Evolutionary conservation across 2,113 vertebrate species (phyloP), one percentile per base, ranked within the genome.

Genomic region (Petrocephalus zakoni): DNA sequence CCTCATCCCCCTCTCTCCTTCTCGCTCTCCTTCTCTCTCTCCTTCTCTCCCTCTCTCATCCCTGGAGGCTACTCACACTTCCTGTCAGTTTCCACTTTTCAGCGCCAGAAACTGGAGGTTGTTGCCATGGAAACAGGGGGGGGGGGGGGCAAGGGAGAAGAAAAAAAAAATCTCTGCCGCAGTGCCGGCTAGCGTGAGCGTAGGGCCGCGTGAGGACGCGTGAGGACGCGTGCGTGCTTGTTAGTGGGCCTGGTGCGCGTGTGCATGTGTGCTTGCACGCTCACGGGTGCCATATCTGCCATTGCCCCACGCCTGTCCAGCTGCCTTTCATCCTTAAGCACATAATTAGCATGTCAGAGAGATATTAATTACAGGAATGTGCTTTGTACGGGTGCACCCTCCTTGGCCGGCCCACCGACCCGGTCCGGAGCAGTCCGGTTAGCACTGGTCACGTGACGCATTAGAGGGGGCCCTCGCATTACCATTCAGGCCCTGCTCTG

Each of bases 61-160:
- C 91, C 92, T 92, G 89, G 91, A 95, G 94, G 92, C 91, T 75
- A n/a, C 92, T 92, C 93, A 90, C 92, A 94, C 93, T 95, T 95
- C 94, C 93, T 95, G 93, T 95, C 93, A 95, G 93, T 93, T 95
- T 93, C 92, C 92, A 93, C 93, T 93, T 94, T 93, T 94, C 93
- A 93, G 93, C 90, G 92, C 93, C 93, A 96, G 94, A 95, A 95
- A 95, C 93, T 91, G 90, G 92, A 94, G 94, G 94, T 92, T 94
- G 95, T 95, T 96, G 94, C 95, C 90, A 95, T 95, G 94, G 95
- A 94, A 95, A 96, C 95, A 94, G 93, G 92, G 93, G 93, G 91
- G 93, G 92, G 91, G 91, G 91, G 88, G 92, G 92, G 92, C 92
- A 3, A 13, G 2, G 61, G n/a, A 25, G 61, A 8, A 90, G 90